Evolutionary conservation across 2,888 invertebrate species (phyloP).

Genomic region (Cerastis leucographa): DNA sequence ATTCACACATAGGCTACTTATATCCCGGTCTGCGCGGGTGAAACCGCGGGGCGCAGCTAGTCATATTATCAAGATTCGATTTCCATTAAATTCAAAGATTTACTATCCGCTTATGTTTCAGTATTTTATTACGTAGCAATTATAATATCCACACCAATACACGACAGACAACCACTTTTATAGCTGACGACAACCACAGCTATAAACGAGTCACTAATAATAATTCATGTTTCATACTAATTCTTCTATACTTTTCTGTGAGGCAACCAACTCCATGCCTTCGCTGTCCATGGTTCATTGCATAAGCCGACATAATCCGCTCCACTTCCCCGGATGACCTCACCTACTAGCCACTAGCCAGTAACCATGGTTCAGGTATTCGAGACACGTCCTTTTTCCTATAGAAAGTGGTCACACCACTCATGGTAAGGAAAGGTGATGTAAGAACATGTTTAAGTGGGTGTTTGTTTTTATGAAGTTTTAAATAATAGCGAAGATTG

Average conservation of each 20-base stretch:
- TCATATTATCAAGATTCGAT: too few relatives aligned
- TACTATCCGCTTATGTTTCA: too few relatives aligned
- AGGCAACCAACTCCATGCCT: background rate
- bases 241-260: constrained; percentile 7
- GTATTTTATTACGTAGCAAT: too few relatives aligned
- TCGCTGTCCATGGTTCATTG: constrained; percentile 36
- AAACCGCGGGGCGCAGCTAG: too few relatives aligned
- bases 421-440: constrained; percentile 44
- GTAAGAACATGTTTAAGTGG: constrained; percentile 31
- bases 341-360: constrained; percentile 44
- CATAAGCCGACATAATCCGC: constrained; percentile 51
- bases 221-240: background rate
- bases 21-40: too few relatives aligned
- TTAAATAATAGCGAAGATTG: background rate
- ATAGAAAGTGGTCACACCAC: constrained; percentile 70
- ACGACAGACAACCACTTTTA: too few relatives aligned
- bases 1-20: too few relatives aligned
- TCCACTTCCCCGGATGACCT: constrained; percentile 53
- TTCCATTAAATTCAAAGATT: too few relatives aligned
- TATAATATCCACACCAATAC: too few relatives aligned
- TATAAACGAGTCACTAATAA: background rate
- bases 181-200: too few relatives aligned
- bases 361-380: constrained; percentile 52
- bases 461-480: constrained; percentile 6
- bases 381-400: constrained; percentile 70